A percentile compares a stretch with the other conserved stretches of the same genome.
Evolutionary conservation across 2,797 vertebrate species (phyloP).

Genomic region (Enteromius unitaeniatus): DNA sequence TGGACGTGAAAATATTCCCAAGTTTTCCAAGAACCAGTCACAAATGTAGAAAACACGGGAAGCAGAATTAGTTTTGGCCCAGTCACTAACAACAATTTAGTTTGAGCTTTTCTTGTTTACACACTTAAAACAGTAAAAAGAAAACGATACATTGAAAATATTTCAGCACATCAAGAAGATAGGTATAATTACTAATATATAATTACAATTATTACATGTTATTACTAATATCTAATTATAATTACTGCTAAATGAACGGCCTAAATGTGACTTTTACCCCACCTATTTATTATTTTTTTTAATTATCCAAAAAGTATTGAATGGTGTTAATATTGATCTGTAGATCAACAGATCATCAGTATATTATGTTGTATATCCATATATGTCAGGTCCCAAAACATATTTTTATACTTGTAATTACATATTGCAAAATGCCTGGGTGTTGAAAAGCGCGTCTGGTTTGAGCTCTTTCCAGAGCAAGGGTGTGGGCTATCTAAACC

Average conservation of each 20-base stretch:
- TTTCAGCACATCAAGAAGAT: not conserved
- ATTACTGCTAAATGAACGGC: not conserved
- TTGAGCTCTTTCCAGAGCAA: not conserved
- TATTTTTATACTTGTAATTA: not conserved
- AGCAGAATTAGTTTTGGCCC: not conserved
- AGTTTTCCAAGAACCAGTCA: too few relatives aligned
- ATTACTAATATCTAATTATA: not conserved
- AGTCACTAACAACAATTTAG: not conserved
- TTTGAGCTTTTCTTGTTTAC: not conserved
- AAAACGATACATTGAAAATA: not conserved
- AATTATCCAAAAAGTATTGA: too few relatives aligned
- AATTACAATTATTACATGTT: not conserved
- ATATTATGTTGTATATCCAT: not conserved
- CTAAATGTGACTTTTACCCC: not conserved
- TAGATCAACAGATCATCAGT: not conserved
- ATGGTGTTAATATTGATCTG: too few relatives aligned
- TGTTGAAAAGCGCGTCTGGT: not conserved
- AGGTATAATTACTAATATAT: not conserved
- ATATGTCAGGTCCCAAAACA: not conserved
- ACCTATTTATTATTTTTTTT: too few relatives aligned
- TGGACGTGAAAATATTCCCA: not conserved
- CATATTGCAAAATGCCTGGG: not conserved
- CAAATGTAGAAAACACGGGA: not conserved
- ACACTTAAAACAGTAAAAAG: not conserved
- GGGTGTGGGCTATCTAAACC: not conserved